Evolutionary conservation across 2,888 invertebrate species (phyloP).

Genomic region (Nomada fucata): DNA sequence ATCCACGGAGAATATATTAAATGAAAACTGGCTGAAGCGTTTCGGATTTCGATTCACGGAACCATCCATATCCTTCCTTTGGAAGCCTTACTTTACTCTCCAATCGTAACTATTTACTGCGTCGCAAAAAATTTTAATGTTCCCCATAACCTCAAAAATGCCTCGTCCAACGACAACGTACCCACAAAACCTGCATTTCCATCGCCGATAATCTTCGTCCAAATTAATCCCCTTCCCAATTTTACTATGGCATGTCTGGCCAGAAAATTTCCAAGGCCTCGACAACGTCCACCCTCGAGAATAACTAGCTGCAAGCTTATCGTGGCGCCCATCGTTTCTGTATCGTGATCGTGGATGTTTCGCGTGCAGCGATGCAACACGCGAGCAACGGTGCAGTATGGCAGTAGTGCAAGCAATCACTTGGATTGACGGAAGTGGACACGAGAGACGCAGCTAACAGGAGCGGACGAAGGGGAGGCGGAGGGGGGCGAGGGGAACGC

Average conservation of each 20-base stretch:
- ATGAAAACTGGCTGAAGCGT: too few species aligned
- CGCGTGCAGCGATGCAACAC: conserved; percentile 40
- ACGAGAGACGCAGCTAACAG: conserved; percentile 37
- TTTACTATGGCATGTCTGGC: background rate
- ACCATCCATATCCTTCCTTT: too few species aligned
- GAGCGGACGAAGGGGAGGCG: background rate
- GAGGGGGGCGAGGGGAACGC: conserved; percentile 1
- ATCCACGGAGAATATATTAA: too few species aligned
- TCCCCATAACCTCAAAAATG: too few species aligned
- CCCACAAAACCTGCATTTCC: too few species aligned
- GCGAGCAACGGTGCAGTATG: conserved; percentile 74
- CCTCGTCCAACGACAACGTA: too few species aligned
- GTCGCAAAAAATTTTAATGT: too few species aligned
- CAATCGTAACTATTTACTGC: too few species aligned
- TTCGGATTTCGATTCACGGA: too few species aligned
- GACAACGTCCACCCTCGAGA: background rate
- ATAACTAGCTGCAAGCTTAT: conserved; percentile 4
- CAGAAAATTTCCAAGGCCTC: conserved; percentile 6
- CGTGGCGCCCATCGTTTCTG: conserved; percentile 21
- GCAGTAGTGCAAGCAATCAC: conserved; percentile 79
- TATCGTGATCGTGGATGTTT: conserved; percentile 33
- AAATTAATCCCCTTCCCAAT: background rate
- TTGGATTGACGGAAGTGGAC: conserved; percentile 75
- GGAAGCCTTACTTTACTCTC: too few species aligned
- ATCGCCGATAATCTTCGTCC: too few species aligned